phyloP scores from a whole-genome alignment of 53 echinoderm and acorn worm species.

The Arbacia lixula region DNA sequence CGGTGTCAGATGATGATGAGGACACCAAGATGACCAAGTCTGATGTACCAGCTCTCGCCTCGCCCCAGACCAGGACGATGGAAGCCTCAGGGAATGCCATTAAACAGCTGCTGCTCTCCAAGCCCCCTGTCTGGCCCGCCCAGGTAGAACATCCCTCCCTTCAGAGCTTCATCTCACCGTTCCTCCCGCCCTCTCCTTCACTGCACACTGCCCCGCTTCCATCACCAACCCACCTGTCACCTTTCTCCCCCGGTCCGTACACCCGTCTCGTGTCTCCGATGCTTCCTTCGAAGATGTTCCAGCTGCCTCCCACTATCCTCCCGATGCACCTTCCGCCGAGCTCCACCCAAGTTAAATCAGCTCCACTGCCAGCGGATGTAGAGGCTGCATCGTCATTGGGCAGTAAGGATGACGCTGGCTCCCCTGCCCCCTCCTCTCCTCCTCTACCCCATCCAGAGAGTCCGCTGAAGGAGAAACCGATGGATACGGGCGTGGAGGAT shows the following conservation, averaged over 20 bases:
- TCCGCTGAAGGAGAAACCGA: constrained; percentile 25
- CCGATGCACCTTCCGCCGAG: constrained; percentile 63
- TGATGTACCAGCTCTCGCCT: neutral
- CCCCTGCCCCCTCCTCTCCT: constrained; percentile 15
- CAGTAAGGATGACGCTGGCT: constrained; percentile 41
- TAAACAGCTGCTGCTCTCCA: constrained; percentile 79
- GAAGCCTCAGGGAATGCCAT: constrained; percentile 82
- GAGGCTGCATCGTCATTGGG: constrained; percentile 24
- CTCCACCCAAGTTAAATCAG: constrained; percentile 35
- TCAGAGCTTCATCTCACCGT: constrained; percentile 75
- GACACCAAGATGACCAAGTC: constrained; percentile 27
- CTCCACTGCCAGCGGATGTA: constrained; percentile 39
- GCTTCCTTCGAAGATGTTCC: constrained; percentile 91
- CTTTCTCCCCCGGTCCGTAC: constrained; percentile 55
- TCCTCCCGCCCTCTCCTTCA: constrained; percentile 86
- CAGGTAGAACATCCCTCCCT: constrained; percentile 40
- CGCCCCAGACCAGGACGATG: constrained; percentile 8
- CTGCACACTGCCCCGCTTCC: constrained; percentile 46
- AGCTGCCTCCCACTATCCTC: constrained; percentile 90
- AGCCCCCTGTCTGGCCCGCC: constrained; percentile 64
- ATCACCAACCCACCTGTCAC: constrained; percentile 70
- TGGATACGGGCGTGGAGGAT: constrained; percentile 47
- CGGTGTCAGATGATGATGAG: constrained; percentile 95
- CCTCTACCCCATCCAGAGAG: neutral
- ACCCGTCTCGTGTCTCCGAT: constrained; percentile 89